A percentile compares a stretch with the other conserved stretches of the same genome.
These are phyloP conservation scores for Saturnia japonica DNA, from an alignment of 2,888 invertebrate species.

Conservation along the genomic window DNA sequence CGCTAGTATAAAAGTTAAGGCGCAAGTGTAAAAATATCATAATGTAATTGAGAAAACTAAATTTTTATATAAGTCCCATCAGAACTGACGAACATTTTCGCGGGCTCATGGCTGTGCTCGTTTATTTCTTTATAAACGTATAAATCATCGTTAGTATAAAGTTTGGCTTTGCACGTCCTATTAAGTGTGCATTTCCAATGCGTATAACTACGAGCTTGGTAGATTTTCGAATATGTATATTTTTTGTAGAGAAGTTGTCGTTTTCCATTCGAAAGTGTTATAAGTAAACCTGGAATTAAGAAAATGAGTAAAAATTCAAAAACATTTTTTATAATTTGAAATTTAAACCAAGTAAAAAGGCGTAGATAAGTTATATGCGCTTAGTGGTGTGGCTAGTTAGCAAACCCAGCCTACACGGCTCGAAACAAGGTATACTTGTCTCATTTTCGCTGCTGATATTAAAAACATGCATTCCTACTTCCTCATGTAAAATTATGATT, in stretches of 20 bases:
- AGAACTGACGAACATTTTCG: slow-evolving; percentile 18
- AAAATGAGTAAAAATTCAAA: not conserved
- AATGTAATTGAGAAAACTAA: not conserved
- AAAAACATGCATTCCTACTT: too few relatives aligned
- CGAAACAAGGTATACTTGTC: too few relatives aligned
- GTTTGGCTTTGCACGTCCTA: slow-evolving; percentile 36
- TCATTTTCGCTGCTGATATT: too few relatives aligned
- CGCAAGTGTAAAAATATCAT: too few relatives aligned
- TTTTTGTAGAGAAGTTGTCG: slow-evolving; percentile 29
- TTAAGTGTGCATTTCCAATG: slow-evolving; percentile 40
- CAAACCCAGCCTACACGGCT: too few relatives aligned
- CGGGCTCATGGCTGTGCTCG: slow-evolving; percentile 3
- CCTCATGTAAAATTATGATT: too few relatives aligned
- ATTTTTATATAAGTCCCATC: slow-evolving; percentile 23
- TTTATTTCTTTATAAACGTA: not conserved
- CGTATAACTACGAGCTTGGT: slow-evolving; percentile 28
- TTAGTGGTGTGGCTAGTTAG: not conserved
- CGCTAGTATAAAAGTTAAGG: too few relatives aligned
- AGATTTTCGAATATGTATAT: slow-evolving; percentile 39
- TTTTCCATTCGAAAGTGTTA: slow-evolving; percentile 34
- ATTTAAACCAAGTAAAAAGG: too few relatives aligned
- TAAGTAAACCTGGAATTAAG: slow-evolving; percentile 23
- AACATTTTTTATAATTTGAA: slow-evolving; percentile 4
- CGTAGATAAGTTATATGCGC: too few relatives aligned
- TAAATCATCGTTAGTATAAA: not conserved